A percentile compares a stretch with the other conserved stretches of the same genome.
Conservation (phyloP, 1,140 invertebrate genomes). For the Onthophagus taurus region DNA sequence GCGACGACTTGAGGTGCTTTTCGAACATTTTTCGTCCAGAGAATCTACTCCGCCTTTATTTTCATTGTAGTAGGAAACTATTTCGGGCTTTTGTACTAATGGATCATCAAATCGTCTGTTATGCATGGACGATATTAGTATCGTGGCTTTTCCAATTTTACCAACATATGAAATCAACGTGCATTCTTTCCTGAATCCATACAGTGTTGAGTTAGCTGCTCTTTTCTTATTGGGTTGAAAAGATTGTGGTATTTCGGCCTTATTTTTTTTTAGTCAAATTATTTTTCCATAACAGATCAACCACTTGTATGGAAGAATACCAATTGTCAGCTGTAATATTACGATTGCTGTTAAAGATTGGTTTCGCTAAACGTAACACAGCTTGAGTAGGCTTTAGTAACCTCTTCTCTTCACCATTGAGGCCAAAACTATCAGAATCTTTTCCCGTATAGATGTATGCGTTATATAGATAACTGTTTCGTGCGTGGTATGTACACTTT, state of each 20-base stretch:
- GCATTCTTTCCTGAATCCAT: neutral
- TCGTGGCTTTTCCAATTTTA: neutral
- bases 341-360: constrained; percentile 26
- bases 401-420: constrained; percentile 22
- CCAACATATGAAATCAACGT: neutral
- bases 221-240: constrained; percentile 1
- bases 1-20: constrained; percentile 22
- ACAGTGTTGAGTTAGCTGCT: neutral
- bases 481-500: constrained; percentile 39
- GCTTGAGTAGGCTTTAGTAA: constrained; percentile 20
- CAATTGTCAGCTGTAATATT: constrained; percentile 36
- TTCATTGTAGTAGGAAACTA: constrained; percentile 30
- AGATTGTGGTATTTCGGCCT: constrained; percentile 5
- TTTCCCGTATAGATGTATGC: constrained; percentile 32
- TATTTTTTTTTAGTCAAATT: constrained; percentile 26
- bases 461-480: constrained; percentile 29
- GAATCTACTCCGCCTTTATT: constrained; percentile 34
- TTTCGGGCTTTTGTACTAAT: constrained; percentile 25
- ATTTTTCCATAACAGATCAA: constrained; percentile 25
- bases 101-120: constrained; percentile 21
- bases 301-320: constrained; percentile 34
- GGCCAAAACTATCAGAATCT: constrained; percentile 22
- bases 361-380: constrained; percentile 25
- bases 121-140: constrained; percentile 27
- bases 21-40: constrained; percentile 31